Percentiles rank a stretch among this genome's conserved stretches.
Conservation (phyloP, 2,113 vertebrate species). For the Nipponia nippon region DNA sequence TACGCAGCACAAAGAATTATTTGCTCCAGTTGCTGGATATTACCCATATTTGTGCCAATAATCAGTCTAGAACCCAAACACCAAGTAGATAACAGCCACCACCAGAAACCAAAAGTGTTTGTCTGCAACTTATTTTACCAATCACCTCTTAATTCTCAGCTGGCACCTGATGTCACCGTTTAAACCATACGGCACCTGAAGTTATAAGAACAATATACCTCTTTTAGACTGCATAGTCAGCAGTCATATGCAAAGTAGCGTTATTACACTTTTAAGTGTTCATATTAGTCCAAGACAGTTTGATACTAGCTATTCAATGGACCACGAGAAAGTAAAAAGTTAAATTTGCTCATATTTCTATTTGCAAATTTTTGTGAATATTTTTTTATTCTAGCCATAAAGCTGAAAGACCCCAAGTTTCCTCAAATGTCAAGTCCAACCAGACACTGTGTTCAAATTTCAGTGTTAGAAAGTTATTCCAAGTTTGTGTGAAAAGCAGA, state of each 20-base stretch:
- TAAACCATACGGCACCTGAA: neutral
- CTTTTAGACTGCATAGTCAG: neutral
- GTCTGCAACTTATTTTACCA: neutral
- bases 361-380: neutral
- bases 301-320: neutral
- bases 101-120: neutral
- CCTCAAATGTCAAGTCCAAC: neutral
- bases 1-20: neutral
- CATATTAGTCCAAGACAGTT: neutral
- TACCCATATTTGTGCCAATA: neutral
- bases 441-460: neutral
- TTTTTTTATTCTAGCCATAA: neutral
- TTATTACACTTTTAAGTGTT: neutral
- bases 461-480: neutral
- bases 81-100: neutral
- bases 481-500: neutral
- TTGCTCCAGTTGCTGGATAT: neutral
- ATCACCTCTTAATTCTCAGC: neutral
- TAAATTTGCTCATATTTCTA: neutral
- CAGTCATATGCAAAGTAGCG: neutral
- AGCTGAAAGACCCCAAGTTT: neutral
- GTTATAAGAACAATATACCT: neutral
- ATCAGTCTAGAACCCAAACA: neutral
- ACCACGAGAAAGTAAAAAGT: neutral
- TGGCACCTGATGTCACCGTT: neutral